Evolutionary conservation across 2,113 vertebrate species (phyloP), one percentile per base, ranked within the genome.

Genomic region (Archilochus colubris): DNA sequence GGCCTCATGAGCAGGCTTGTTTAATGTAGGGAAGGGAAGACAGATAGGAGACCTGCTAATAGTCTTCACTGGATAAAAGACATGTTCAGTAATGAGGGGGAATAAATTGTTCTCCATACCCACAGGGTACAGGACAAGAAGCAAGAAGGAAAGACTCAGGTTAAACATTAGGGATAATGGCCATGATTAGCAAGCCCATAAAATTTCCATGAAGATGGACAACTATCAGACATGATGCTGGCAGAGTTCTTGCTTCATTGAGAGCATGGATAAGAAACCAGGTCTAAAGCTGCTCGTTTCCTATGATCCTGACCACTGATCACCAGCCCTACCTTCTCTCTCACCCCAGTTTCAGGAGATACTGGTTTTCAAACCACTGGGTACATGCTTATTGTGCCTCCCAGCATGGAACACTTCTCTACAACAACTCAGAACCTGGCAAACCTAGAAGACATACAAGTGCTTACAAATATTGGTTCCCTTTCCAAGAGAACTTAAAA

Each of bases 341-440:
- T 48, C 28, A 30, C 12, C 48, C 11, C 17, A 2, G 23, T 27
- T 24, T 66, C 68, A 62, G 57, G 57, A 76, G 50, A 44, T 3
- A 10, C 17, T 59, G 1, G 1, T 30, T 50, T 50, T 36, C 19
- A 62, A 50, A 12, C 12, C 33, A 50, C 18, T 1, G 51, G 15
- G 22, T 3, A 7, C 21, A 3, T 10, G 31, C 8, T 51, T 66
- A 8, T 51, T 33, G 66, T 21, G 12, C 38, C 43, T 61, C 14
- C n/a, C n/a, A 43, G 48, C 12, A 12, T 7, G 14, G 46, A 51
- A 74, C 4, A 1, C 0, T 0, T 4, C 23, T 9, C 36, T 70
- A 51, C 40, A 58, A 40, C 76, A 92, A 25, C 21, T 4, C 23
- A 43, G 31, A 46, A 5, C 50, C 36, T 23, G 22, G 5, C 46